Conservation (phyloP, 2,113 vertebrate species). For the Pyxicephalus adspersus region DNA sequence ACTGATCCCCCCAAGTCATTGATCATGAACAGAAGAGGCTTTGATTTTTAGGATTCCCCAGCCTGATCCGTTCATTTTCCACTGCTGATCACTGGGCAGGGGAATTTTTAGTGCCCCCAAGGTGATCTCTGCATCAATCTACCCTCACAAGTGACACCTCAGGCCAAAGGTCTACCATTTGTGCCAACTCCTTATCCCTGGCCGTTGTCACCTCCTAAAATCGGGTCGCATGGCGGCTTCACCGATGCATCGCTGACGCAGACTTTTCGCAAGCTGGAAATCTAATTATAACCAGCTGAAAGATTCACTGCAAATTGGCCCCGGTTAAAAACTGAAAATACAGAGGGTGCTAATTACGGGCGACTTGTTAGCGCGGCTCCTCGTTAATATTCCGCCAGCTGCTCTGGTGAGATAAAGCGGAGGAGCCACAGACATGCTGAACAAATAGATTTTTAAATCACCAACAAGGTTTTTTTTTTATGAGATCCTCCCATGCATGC, state of each 20-base stretch:
- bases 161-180: constrained; percentile 26
- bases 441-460: constrained; percentile 68
- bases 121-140: no score
- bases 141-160: background rate
- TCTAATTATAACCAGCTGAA: constrained; percentile 66
- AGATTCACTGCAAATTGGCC: constrained; percentile 69
- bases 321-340: constrained; percentile 75
- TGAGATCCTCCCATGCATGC: constrained; percentile 15
- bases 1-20: no score
- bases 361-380: constrained; percentile 69
- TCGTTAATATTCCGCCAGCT: constrained; percentile 72
- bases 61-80: no score
- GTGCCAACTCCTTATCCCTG: background rate
- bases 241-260: background rate
- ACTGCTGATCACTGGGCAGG: no score
- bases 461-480: constrained; percentile 65
- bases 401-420: constrained; percentile 70
- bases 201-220: background rate
- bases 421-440: constrained; percentile 65
- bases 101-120: no score
- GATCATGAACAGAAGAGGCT: no score
- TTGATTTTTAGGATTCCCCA: no score
- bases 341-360: constrained; percentile 71
- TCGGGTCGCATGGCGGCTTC: background rate
- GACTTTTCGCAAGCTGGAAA: constrained; percentile 47